These are phyloP conservation scores for Aporophyla nigra DNA, from an alignment of 2,888 invertebrate species.

Conservation along the genomic window DNA sequence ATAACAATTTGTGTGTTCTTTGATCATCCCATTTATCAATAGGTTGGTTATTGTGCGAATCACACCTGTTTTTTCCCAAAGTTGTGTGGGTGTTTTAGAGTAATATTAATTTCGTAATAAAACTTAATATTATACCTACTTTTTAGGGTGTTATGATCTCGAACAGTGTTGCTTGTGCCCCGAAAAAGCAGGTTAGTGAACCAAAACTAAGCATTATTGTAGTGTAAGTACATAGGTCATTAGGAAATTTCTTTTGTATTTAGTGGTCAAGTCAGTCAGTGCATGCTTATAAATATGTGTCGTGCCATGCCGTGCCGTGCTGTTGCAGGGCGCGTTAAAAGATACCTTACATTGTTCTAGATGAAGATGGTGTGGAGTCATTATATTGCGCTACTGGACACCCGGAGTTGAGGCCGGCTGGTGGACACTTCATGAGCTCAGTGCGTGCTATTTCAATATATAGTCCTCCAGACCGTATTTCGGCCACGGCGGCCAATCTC, in stretches of 20 bases:
- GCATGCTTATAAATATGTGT: not conserved
- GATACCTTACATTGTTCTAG: constrained; percentile 36
- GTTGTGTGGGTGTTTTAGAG: not conserved
- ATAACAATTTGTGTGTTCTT: not conserved
- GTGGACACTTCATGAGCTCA: constrained; percentile 31
- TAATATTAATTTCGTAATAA: not conserved
- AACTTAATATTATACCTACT: not conserved
- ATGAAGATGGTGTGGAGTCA: not conserved
- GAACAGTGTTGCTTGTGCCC: constrained; percentile 29
- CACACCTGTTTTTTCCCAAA: not conserved
- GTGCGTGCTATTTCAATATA: constrained; percentile 44
- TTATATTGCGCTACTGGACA: constrained; percentile 5
- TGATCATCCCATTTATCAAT: not conserved
- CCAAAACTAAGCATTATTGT: not conserved
- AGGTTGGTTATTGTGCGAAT: not conserved
- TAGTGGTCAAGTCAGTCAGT: not conserved
- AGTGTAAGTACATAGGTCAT: not conserved
- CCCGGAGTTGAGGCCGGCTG: constrained; percentile 9
- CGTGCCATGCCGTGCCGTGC: not conserved
- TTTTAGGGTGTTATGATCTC: constrained; percentile 39
- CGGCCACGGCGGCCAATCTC: too few relatives aligned
- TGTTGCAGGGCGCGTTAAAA: not conserved
- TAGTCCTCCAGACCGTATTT: too few relatives aligned
- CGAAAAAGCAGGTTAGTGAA: constrained; percentile 34
- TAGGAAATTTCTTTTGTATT: not conserved